Evolutionary conservation across 2,888 invertebrate species (phyloP).

Genomic region (Punctoribates punctum): DNA sequence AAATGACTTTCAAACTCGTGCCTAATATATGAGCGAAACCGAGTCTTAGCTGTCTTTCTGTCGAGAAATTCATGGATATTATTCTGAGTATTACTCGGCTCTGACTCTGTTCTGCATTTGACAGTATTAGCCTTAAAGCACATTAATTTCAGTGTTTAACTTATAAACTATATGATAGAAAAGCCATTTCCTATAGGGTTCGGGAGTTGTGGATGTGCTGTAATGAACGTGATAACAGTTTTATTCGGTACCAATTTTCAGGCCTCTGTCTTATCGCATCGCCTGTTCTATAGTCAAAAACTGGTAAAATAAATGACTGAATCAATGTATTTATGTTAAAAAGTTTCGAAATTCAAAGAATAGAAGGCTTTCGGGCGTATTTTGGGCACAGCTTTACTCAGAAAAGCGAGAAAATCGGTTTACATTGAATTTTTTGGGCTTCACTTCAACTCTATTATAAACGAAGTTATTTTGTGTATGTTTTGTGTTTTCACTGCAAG

Average conservation of each 20-base stretch:
- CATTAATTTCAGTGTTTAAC: conserved; percentile 30
- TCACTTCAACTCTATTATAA: conserved; percentile 8
- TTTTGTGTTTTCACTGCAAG: conserved; percentile 25
- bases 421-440: neutral
- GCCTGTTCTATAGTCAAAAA: neutral
- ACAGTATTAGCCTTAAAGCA: conserved; percentile 27
- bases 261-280: conserved; percentile 23
- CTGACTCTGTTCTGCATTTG: neutral
- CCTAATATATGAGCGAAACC: neutral
- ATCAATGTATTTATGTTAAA: too few relatives aligned
- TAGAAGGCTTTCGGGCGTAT: conserved; percentile 7
- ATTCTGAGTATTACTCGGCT: neutral
- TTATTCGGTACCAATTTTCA: conserved; percentile 16
- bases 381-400: neutral
- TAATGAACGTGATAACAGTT: conserved; percentile 34
- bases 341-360: neutral
- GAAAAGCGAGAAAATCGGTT: neutral
- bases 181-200: conserved; percentile 25
- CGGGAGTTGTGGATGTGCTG: neutral
- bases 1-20: neutral
- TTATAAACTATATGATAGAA: conserved; percentile 13
- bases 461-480: neutral
- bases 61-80: conserved; percentile 12
- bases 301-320: too few relatives aligned
- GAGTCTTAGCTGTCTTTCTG: neutral